Evolutionary conservation across 2,797 vertebrate genomes (phyloP).

Genomic region (Halcyon badia): DNA sequence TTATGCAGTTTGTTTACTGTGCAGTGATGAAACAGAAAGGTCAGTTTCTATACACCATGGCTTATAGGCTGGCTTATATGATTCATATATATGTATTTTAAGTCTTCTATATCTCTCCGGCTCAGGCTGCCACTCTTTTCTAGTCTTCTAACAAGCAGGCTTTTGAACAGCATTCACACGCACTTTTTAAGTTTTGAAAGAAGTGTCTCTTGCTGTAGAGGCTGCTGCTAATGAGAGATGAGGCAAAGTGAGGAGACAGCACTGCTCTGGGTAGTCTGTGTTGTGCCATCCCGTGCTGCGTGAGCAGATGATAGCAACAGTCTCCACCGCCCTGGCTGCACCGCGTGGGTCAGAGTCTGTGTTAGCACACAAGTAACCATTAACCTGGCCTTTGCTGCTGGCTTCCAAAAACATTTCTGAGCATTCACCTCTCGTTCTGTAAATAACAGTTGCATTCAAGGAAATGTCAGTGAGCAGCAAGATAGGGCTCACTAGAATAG

Average conservation of each 20-base stretch:
- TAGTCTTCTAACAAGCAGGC: constrained; percentile 55
- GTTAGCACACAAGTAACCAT: constrained; percentile 71
- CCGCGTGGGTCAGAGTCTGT: constrained; percentile 69
- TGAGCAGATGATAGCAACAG: not conserved
- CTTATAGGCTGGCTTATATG: constrained; percentile 15
- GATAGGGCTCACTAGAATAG: not conserved
- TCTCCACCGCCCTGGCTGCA: not conserved
- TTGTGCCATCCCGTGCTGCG: not conserved
- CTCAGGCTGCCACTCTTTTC: constrained; percentile 57
- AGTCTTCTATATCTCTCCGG: constrained; percentile 53
- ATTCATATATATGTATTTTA: constrained; percentile 53
- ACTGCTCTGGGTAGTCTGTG: not conserved
- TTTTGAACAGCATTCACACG: constrained; percentile 61
- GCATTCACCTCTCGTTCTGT: constrained; percentile 40
- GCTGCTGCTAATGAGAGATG: constrained; percentile 67
- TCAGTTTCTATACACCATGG: not conserved
- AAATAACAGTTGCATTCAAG: constrained; percentile 23
- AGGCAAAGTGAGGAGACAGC: not conserved
- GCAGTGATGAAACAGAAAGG: constrained; percentile 29
- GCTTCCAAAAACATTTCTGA: constrained; percentile 43
- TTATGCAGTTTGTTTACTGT: constrained; percentile 28
- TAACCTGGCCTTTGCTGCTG: constrained; percentile 44
- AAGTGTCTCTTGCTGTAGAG: constrained; percentile 34
- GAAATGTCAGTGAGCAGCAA: constrained; percentile 39
- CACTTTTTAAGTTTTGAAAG: constrained; percentile 63